These are phyloP conservation scores for Thecophora atra DNA, from an alignment of 2,888 invertebrate genomes.

Conservation along the genomic window DNA sequence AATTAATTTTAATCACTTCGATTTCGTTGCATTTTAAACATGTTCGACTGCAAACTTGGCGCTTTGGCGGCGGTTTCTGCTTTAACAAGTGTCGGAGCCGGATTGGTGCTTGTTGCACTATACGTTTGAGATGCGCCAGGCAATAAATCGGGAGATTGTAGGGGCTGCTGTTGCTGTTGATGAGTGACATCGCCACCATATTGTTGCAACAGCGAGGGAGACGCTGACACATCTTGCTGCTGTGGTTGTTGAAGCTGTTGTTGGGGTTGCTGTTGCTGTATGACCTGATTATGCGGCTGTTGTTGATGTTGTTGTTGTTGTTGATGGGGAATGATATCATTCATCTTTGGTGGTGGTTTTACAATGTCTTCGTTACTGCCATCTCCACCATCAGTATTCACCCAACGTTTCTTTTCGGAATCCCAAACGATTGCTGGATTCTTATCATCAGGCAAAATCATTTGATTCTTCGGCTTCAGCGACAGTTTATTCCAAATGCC, in stretches of 20 bases:
- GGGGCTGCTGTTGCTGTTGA: neutral
- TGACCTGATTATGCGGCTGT: conserved; percentile 34
- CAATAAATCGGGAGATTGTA: neutral
- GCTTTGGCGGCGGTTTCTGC: conserved; percentile 50
- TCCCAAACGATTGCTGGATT: conserved; percentile 96
- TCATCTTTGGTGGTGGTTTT: conserved; percentile 77
- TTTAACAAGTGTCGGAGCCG: conserved; percentile 38
- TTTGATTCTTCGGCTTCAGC: conserved; percentile 89
- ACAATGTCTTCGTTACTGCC: conserved; percentile 57
- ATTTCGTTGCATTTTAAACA: conserved; percentile 82
- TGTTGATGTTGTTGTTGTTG: conserved; percentile 39
- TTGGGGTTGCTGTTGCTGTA: conserved; percentile 39
- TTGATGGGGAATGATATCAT: conserved; percentile 65
- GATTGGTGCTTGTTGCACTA: conserved; percentile 32
- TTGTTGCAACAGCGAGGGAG: conserved; percentile 40
- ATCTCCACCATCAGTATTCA: conserved; percentile 78
- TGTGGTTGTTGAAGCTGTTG: conserved; percentile 35
- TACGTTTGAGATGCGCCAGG: conserved; percentile 35
- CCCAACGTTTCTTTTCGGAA: conserved; percentile 85
- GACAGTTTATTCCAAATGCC: conserved; percentile 86
- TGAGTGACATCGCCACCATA: conserved; percentile 34
- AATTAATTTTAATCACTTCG: conserved; percentile 71
- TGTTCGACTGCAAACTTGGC: conserved; percentile 70
- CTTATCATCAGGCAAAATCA: conserved; percentile 95
- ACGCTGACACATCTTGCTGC: conserved; percentile 31